Evolutionary conservation across 2,113 vertebrate species (phyloP).

Genomic region (human): GRCh38 chr12:119991501-119992000

Average conservation of each 20-base stretch:
- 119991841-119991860: conserved; percentile 48
- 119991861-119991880: conserved; percentile 26
- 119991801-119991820: conserved; percentile 36
- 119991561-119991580: conserved; percentile 75
- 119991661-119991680: conserved; percentile 52
- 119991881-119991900: conserved; percentile 27
- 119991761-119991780: conserved; percentile 61
- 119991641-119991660: conserved; percentile 55
- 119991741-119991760: conserved; percentile 66
- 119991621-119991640: conserved; percentile 34
- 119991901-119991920: conserved; percentile 19
- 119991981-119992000: background rate
- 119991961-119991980: background rate
- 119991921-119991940: background rate
- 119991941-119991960: background rate
- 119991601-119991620: conserved; percentile 59
- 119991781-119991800: conserved; percentile 50
- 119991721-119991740: conserved; percentile 68
- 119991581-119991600: conserved; percentile 52
- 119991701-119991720: conserved; percentile 59
- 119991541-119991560: conserved; percentile 61
- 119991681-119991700: conserved; percentile 69
- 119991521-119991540: conserved; percentile 75
- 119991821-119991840: conserved; percentile 39
- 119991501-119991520: conserved; percentile 57